Base-by-base conservation (phyloP, 2,888 invertebrate species). In the Nematopogon swammerdamellus region DNA sequence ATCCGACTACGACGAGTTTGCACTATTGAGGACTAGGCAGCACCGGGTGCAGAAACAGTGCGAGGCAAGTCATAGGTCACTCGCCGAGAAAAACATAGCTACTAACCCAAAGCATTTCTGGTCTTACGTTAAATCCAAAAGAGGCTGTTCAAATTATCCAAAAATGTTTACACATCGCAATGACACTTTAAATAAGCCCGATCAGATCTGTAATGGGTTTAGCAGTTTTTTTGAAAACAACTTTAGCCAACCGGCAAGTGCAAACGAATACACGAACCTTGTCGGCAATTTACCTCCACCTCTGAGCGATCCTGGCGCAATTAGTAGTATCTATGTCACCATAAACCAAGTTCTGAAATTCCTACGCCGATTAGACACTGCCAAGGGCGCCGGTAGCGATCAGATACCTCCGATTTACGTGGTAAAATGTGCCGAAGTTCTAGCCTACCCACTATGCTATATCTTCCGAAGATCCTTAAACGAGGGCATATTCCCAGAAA, bases 351-450 rank as follows among this genome's bases (percentile, higher is more conserved):
- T 36, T 8, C 11, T 36, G 14, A 36, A 36, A 36, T 14, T 36
- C 8, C 8, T 36, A 14, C 36, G 14, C 3, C 3, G 6, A 14
- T 14, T 36, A 19, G 19, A 45, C n/a, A 45, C n/a, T 19, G 11
- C 17, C 4, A 46, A 49, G n/a, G 49, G 49, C 16, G 16, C 49
- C 5, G 49, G 49, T 3, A 45, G 49, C 11, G 49, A 49, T 18
- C 19, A 16, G n/a, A 16, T 49, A 14, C 19, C 36, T 16, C 46
- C 49, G 4, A 5, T 36, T 5, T 49, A 19, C 19, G 2, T 45
- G 5, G n/a, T 3, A 16, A 19, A 42, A 6, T 29, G 29, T 16
- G 45, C 30, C 2, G 19, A 25, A 18, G 3, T 19, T 3, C 8
- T 49, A 6, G 14, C 36, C 4, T 3, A 5, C 4, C 49, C 49